These are phyloP conservation scores for Danionella dracula DNA, from an alignment of 2,797 vertebrate species.

Conservation along the genomic window DNA sequence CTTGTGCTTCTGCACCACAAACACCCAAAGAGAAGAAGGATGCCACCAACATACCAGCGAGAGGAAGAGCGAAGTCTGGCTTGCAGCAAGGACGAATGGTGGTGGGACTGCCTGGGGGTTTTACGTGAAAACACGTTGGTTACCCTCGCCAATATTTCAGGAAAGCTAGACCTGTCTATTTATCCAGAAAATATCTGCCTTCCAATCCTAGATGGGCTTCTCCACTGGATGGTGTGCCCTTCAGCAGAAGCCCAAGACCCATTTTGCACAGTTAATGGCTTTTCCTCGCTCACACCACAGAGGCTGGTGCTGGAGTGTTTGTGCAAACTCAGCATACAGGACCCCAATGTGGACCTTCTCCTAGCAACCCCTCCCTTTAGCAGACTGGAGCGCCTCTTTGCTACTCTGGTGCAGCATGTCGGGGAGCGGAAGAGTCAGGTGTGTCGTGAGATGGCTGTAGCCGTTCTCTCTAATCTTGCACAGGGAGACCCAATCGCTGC, in stretches of 20 bases:
- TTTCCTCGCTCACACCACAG: slow-evolving; percentile 90
- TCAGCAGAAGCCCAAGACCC: slow-evolving; percentile 95
- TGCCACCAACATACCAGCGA: slow-evolving; percentile 78
- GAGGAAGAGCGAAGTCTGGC: slow-evolving; percentile 84
- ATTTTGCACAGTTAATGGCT: slow-evolving; percentile 81
- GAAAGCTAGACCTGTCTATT: slow-evolving; percentile 94
- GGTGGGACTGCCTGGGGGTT: slow-evolving; percentile 96
- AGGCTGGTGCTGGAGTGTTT: slow-evolving; percentile 95
- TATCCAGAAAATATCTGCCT: slow-evolving; percentile 97
- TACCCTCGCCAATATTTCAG: slow-evolving; percentile 95
- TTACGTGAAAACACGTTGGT: slow-evolving; percentile 96
- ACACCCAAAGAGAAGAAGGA: slow-evolving; percentile 90
- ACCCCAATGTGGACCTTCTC: slow-evolving; percentile 94
- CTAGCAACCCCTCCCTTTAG: slow-evolving; percentile 92
- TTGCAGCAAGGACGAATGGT: slow-evolving; percentile 92
- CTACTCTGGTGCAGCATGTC: slow-evolving; percentile 86
- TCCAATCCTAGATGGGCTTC: slow-evolving; percentile 93
- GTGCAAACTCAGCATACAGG: slow-evolving; percentile 98
- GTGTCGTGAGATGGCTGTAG: slow-evolving; percentile 98
- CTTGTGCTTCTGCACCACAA: slow-evolving; percentile 91
- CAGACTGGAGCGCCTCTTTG: slow-evolving; percentile 94
- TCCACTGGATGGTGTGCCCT: slow-evolving; percentile 99
- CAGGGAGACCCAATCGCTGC: slow-evolving; percentile 89
- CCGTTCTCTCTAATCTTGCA: slow-evolving; percentile 93
- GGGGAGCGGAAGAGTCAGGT: slow-evolving; percentile 93